Evolutionary conservation across 2,888 invertebrate species (phyloP).

Genomic region (Eupeodes luniger): DNA sequence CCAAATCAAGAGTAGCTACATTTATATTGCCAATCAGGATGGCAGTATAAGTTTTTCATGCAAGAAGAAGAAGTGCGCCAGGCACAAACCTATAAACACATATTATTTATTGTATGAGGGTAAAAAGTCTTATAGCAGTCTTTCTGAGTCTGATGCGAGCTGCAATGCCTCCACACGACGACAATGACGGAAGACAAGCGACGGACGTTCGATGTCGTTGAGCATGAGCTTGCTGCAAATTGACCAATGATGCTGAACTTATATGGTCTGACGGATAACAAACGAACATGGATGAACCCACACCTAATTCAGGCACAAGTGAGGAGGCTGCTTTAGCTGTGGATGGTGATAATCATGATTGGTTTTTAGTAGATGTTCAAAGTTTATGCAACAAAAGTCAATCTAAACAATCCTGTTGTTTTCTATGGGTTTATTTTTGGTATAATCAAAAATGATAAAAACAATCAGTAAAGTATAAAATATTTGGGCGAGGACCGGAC

Average conservation of each 20-base stretch:
- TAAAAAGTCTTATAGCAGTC: conserved; percentile 45
- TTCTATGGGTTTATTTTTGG: not conserved
- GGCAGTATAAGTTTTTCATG: not conserved
- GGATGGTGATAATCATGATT: conserved; percentile 29
- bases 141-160: not conserved
- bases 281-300: conserved; percentile 56
- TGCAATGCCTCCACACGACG: conserved; percentile 28
- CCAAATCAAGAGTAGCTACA: not conserved
- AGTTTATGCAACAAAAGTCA: conserved; percentile 4
- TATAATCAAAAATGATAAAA: not conserved
- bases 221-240: conserved; percentile 42
- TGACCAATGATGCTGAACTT: conserved; percentile 63
- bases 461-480: too few relatives aligned
- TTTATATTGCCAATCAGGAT: conserved; percentile 12
- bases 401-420: not conserved
- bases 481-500: too few relatives aligned
- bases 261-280: conserved; percentile 69
- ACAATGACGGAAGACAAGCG: not conserved
- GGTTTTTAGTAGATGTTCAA: conserved; percentile 4
- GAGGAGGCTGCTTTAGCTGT: conserved; percentile 11
- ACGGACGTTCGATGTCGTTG: conserved; percentile 13
- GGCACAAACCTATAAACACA: conserved; percentile 47
- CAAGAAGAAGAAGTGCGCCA: conserved; percentile 44
- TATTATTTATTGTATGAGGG: conserved; percentile 68
- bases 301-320: conserved; percentile 50